These are phyloP conservation scores for Colletes latitarsis DNA, from an alignment of 1,140 invertebrate genomes.

Conservation along the genomic window DNA sequence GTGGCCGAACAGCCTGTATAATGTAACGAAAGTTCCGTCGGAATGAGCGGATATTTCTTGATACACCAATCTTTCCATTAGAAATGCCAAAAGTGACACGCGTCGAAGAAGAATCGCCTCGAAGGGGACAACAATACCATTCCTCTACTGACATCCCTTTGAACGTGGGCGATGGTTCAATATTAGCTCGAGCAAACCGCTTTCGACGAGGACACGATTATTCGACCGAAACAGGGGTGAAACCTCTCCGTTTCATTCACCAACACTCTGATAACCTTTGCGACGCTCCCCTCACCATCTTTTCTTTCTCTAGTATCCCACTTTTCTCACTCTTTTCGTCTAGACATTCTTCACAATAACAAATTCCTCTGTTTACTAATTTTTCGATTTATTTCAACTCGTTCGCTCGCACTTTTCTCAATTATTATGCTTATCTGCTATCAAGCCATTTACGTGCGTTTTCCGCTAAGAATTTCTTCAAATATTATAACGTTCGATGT, in stretches of 20 bases:
- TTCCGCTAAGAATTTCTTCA: no score
- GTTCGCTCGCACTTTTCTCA: no score
- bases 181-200: slow-evolving; percentile 68
- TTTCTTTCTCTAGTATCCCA: background rate
- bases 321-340: background rate
- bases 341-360: no score
- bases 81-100: slow-evolving; percentile 40
- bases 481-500: no score
- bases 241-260: slow-evolving; percentile 45
- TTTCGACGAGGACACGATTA: slow-evolving; percentile 64
- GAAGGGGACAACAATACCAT: slow-evolving; percentile 31
- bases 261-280: slow-evolving; percentile 32
- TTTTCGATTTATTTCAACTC: no score
- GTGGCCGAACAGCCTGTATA: no score
- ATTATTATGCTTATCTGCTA: no score
- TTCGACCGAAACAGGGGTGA: slow-evolving; percentile 64
- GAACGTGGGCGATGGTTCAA: slow-evolving; percentile 48
- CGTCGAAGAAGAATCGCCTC: slow-evolving; percentile 39
- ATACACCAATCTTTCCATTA: slow-evolving; percentile 41
- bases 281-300: background rate
- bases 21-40: no score
- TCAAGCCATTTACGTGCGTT: no score
- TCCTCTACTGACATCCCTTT: slow-evolving; percentile 32
- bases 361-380: no score
- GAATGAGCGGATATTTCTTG: background rate